Percentiles rank a stretch among this genome's conserved stretches.
Evolutionary conservation across 1,140 invertebrate species (phyloP).

Genomic region (Heterodera schachtii): DNA sequence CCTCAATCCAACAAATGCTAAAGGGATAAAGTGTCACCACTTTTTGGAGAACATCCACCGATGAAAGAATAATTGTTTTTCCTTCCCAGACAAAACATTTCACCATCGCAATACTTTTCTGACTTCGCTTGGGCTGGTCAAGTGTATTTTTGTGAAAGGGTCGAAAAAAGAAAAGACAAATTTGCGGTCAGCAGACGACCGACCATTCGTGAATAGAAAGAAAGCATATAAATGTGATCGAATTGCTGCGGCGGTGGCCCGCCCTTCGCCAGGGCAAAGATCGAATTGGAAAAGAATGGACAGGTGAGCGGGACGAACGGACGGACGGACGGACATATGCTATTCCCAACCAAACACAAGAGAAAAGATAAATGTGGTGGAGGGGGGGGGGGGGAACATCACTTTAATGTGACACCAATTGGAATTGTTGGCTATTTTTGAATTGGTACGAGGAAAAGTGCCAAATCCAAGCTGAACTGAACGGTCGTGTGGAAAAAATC

Average conservation of each 20-base stretch:
- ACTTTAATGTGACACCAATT: too few relatives aligned
- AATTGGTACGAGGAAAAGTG: too few relatives aligned
- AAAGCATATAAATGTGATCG: neutral
- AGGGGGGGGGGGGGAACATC: neutral
- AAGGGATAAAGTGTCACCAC: neutral
- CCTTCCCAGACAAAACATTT: neutral
- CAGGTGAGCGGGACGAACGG: neutral
- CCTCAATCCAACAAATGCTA: neutral
- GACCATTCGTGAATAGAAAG: neutral
- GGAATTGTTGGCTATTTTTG: too few relatives aligned
- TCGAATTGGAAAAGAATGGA: neutral
- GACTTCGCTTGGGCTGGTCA: neutral
- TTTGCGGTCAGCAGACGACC: neutral
- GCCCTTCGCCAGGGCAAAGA: neutral
- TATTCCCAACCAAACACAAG: neutral
- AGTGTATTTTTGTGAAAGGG: neutral
- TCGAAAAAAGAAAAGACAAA: neutral
- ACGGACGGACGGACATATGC: neutral
- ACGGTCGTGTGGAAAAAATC: too few relatives aligned
- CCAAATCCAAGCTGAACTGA: too few relatives aligned
- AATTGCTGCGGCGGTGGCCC: neutral
- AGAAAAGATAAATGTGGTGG: neutral
- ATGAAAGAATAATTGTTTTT: neutral
- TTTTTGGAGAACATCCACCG: neutral
- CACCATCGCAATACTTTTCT: neutral